A percentile compares a stretch with the other conserved stretches of the same genome.
Conservation (phyloP, 1,140 invertebrate genomes). For the Campodea augens region DNA sequence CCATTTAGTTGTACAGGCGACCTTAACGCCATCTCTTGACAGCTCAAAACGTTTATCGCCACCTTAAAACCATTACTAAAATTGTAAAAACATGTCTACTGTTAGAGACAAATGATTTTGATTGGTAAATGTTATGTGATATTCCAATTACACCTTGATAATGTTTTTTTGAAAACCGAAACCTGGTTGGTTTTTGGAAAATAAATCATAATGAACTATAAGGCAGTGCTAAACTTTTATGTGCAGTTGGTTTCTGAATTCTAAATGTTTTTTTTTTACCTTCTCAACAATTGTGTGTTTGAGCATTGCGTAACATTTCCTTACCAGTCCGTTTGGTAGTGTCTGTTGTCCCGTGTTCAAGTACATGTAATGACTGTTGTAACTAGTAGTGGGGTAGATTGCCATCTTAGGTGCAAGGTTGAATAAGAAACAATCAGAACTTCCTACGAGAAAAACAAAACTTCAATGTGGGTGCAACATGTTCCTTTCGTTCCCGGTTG, state of each 20-base stretch:
- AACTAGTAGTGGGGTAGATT: slow-evolving; percentile 51
- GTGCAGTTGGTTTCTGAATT: neutral
- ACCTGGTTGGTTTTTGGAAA: too few relatives aligned
- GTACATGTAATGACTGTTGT: slow-evolving; percentile 79
- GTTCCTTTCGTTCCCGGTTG: too few relatives aligned
- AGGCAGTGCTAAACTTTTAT: neutral
- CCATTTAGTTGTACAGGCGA: too few relatives aligned
- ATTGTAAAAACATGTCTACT: slow-evolving; percentile 1
- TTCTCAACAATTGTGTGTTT: neutral
- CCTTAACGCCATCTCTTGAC: too few relatives aligned
- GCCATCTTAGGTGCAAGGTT: slow-evolving; percentile 55
- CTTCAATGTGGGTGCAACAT: too few relatives aligned
- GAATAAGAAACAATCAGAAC: slow-evolving; percentile 59
- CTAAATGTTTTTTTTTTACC: neutral
- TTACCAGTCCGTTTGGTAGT: slow-evolving; percentile 74
- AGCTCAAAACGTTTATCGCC: too few relatives aligned
- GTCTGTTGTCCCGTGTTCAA: slow-evolving; percentile 75
- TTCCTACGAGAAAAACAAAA: slow-evolving; percentile 26
- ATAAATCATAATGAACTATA: too few relatives aligned
- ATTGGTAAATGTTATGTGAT: too few relatives aligned
- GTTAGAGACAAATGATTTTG: neutral
- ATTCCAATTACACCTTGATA: too few relatives aligned
- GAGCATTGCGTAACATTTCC: slow-evolving; percentile 15
- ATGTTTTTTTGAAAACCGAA: too few relatives aligned
- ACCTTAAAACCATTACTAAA: too few relatives aligned